Evolutionary conservation across 2,113 vertebrate genomes (phyloP).

Genomic region (Rhinoderma darwinii): DNA sequence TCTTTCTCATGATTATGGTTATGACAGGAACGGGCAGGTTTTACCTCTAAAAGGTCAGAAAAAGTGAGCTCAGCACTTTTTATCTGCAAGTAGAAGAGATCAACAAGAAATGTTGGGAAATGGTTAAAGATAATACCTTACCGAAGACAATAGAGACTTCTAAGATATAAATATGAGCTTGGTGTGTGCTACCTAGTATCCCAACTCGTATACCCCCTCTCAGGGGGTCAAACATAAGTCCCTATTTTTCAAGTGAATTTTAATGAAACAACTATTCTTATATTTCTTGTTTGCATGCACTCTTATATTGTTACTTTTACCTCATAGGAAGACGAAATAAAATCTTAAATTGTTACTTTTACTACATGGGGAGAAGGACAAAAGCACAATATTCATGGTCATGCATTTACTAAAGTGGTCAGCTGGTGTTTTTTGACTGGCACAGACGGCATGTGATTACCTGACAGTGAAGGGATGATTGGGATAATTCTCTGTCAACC

Average conservation of each 20-base stretch:
- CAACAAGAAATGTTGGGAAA: neutral
- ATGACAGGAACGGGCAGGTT: neutral
- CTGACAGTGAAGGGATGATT: neutral
- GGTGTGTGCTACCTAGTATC: neutral
- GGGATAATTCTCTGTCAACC: conserved; percentile 3
- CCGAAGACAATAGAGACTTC: neutral
- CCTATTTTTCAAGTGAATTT: neutral
- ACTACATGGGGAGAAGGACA: neutral
- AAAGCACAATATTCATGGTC: neutral
- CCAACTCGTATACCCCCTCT: neutral
- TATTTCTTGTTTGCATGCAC: neutral
- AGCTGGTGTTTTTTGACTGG: neutral
- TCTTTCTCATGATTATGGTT: too few relatives aligned
- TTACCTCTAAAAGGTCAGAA: neutral
- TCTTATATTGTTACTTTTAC: neutral
- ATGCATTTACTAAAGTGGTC: neutral
- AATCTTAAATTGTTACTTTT: neutral
- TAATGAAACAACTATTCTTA: neutral
- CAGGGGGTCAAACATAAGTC: neutral
- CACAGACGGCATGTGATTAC: neutral
- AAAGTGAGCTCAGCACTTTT: neutral
- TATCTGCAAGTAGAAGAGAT: neutral
- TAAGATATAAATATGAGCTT: neutral
- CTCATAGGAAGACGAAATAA: neutral
- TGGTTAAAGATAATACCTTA: neutral